Conservation (phyloP, 2,888 invertebrate species). For the Mesoligia furuncula region DNA sequence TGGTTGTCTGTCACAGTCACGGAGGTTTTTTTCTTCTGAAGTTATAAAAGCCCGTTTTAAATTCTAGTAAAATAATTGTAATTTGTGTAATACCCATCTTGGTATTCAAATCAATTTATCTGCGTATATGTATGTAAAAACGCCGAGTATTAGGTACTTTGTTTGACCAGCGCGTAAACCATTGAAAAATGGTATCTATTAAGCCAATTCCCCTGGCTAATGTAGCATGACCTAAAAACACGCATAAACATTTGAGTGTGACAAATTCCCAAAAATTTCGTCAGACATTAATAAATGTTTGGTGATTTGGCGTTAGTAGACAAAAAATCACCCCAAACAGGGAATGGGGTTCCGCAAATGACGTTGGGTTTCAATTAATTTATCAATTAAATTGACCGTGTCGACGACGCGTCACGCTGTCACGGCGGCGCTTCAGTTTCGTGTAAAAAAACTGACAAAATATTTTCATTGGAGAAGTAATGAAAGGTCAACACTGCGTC, state of each 20-base stretch:
- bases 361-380: slow-evolving; percentile 64
- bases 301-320: slow-evolving; percentile 61
- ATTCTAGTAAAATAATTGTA: not conserved
- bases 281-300: slow-evolving; percentile 62
- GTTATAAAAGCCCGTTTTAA: not conserved
- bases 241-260: slow-evolving; percentile 33
- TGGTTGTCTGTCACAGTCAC: not conserved
- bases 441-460: slow-evolving; percentile 24
- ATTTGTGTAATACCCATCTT: not conserved
- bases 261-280: slow-evolving; percentile 49
- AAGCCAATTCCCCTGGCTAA: slow-evolving; percentile 40
- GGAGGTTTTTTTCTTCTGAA: not conserved
- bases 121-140: not conserved
- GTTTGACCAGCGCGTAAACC: not conserved
- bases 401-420: slow-evolving; percentile 33
- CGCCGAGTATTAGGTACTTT: not conserved
- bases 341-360: slow-evolving; percentile 64
- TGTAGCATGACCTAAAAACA: slow-evolving; percentile 35
- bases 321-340: slow-evolving; percentile 63
- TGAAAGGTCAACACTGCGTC: slow-evolving; percentile 36
- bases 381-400: slow-evolving; percentile 66
- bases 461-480: slow-evolving; percentile 35
- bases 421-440: slow-evolving; percentile 9
- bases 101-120: not conserved
- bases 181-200: slow-evolving; percentile 42